phyloP scores from a whole-genome alignment of 2,797 vertebrate species.

The Holocentrus rufus region DNA sequence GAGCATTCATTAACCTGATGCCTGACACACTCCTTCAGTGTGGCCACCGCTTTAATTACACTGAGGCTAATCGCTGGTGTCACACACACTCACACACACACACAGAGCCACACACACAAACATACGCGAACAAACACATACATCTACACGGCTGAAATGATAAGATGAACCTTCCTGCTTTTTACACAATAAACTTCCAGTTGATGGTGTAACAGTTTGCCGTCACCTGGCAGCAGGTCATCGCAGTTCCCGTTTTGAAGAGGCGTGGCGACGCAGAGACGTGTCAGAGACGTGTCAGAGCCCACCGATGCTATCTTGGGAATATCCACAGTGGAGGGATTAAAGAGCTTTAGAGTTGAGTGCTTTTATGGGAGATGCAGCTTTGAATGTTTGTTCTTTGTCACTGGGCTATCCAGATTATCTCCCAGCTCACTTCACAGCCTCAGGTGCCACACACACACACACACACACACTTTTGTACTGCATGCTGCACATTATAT shows the following conservation, averaged over 20 bases:
- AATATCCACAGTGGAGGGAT: conserved; percentile 35
- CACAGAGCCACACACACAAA: conserved; percentile 13
- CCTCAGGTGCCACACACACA: conserved; percentile 3
- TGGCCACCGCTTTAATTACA: conserved; percentile 58
- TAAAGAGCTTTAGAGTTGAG: conserved; percentile 27
- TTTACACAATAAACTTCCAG: neutral
- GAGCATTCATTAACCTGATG: conserved; percentile 67
- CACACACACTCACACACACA: conserved; percentile 4
- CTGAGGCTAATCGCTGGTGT: conserved; percentile 46
- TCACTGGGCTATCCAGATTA: neutral
- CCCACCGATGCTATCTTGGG: conserved; percentile 32
- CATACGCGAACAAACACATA: neutral
- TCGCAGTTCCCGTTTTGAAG: neutral
- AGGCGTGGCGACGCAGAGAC: neutral
- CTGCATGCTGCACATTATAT: neutral
- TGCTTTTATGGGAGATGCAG: conserved; percentile 26
- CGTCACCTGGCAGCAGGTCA: neutral
- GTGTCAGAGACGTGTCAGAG: conserved; percentile 4
- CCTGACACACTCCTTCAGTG: conserved; percentile 41
- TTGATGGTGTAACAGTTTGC: neutral
- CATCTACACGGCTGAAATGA: neutral
- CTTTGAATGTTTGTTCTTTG: conserved; percentile 23
- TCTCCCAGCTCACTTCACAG: conserved; percentile 6
- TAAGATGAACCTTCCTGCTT: neutral
- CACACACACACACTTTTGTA: conserved; percentile 4